Base-by-base conservation (phyloP, 2,797 vertebrate species). In the Pogoniulus pusillus region DNA sequence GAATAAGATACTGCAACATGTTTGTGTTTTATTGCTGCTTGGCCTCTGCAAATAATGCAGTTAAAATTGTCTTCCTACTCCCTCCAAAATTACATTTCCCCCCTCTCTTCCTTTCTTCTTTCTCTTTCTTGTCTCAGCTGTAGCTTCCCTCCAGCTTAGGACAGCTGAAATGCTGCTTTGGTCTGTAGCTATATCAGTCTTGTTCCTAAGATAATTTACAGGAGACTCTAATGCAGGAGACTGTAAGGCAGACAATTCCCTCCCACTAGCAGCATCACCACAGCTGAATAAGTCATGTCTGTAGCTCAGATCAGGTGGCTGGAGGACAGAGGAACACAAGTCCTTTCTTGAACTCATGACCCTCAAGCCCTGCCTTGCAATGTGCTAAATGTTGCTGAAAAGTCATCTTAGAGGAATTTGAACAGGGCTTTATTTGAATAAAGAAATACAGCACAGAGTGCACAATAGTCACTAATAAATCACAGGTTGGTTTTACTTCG, bases 391-490 rank as follows among this genome's bases (percentile, higher is more conserved):
- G 84, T 27, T 95, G 74, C 85, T 89, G 85, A 82, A 91, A 95
- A 95, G 85, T 89, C 85, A 91, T 69, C 75, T 93, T 59, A 73
- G 89, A 91, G 71, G 84, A 93, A 81, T 85, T 82, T 73, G 65
- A 82, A 23, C 64, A 11, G 45, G 75, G 58, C 51, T 87, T 84
- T 90, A 93, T 95, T 93, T 95, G 93, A 95, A 93, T 93, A 93
- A 92, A 96, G 91, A 93, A 92, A 91, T 86, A 84, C 49, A 75
- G 55, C 71, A 68, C 81, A 66, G 65, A 87, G 65, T 71, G 80
- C 80, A 91, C 82, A 91, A 82, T 54, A 79, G 83, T 83, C 35
- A 8, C 64, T 76, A 93, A 92, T 96, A 96, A 96, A 95, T 95
- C 91, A 94, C 75, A 70, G 54, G 80, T 73, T 71, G 68, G 59